Evolutionary conservation across 2,113 vertebrate genomes (phyloP).

Genomic region (Prunella fulvescens): DNA sequence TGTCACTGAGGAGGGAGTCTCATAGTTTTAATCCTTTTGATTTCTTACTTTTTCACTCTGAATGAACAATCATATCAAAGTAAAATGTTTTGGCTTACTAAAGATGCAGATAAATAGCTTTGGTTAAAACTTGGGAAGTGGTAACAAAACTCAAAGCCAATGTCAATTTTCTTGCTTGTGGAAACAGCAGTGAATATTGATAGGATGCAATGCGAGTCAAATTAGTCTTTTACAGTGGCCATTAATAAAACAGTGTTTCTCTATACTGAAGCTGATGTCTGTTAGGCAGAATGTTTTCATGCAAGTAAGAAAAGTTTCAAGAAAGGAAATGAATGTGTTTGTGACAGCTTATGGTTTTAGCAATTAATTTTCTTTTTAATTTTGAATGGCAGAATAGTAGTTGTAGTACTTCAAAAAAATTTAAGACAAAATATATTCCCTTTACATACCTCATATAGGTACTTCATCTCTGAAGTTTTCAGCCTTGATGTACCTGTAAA

Average conservation of each 20-base stretch:
- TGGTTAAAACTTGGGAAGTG: not conserved
- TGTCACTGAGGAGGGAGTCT: not conserved
- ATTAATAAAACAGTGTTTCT: not conserved
- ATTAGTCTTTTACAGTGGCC: not conserved
- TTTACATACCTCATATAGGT: not conserved
- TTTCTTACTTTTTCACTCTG: not conserved
- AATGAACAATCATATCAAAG: not conserved
- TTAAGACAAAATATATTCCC: not conserved
- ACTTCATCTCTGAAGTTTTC: not conserved
- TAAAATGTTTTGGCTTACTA: not conserved
- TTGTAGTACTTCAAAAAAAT: not conserved
- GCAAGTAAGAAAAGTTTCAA: not conserved
- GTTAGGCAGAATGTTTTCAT: not conserved
- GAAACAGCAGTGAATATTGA: not conserved
- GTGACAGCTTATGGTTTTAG: not conserved
- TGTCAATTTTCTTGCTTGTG: not conserved
- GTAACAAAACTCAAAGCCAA: not conserved
- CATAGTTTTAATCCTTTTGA: not conserved
- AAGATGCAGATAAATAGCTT: not conserved
- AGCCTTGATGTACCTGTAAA: not conserved
- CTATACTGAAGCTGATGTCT: not conserved
- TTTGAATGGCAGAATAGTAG: not conserved
- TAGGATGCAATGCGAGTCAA: accelerated
- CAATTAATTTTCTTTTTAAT: not conserved
- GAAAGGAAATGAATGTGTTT: not conserved